Base-by-base conservation (phyloP, 2,888 invertebrate species). In the Panzeria rudis region DNA sequence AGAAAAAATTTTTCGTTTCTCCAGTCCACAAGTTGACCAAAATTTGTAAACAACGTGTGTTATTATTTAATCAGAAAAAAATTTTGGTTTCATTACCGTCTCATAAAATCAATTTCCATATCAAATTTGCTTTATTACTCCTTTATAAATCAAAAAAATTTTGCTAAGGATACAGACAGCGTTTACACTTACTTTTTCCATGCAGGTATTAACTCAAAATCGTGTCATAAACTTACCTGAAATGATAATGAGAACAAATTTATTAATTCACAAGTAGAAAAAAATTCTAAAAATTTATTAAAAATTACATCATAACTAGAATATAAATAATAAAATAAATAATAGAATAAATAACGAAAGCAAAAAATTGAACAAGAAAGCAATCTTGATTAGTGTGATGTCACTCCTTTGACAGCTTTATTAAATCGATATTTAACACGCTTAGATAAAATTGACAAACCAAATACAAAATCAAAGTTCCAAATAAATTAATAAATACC, bases 221-320 rank as follows among this genome's bases (percentile, higher is more conserved):
- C 20, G 13, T 13, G 41, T 71, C 41, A 29, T 35, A 41, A 15
- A 56, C 71, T 71, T 71, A 71, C 71, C 71, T 71, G 71, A 25
- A 71, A 71, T n/a, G 25, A 71, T 23, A 69, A 69, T 7, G 5
- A 29, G 52, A 69, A 66, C n/a, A n/a, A 64, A 64, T 6, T 7
- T 41, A 68, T 35, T 41, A 23, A 47, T 29, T 56, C 47, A 1
- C 17, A 61, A 35, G 4, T 8, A 59, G 23, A 32, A n/a, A 17
- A 17, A 9, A 32, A 44, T 6, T 8, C 17, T 29, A 17, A 29
- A 8, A n/a, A 38, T 47, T 20, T 5, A 35, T 52, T 35, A 52
- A 35, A 52, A 52, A 15, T 50, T 50, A 50, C 66, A 50, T 66
- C 50, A 69, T 54, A 9, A 47, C 38, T 38, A 38, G 13, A 32